Evolutionary conservation across 1,140 invertebrate genomes (phyloP), one percentile per base, ranked within the genome.

Genomic region (Trichonephila clavata): DNA sequence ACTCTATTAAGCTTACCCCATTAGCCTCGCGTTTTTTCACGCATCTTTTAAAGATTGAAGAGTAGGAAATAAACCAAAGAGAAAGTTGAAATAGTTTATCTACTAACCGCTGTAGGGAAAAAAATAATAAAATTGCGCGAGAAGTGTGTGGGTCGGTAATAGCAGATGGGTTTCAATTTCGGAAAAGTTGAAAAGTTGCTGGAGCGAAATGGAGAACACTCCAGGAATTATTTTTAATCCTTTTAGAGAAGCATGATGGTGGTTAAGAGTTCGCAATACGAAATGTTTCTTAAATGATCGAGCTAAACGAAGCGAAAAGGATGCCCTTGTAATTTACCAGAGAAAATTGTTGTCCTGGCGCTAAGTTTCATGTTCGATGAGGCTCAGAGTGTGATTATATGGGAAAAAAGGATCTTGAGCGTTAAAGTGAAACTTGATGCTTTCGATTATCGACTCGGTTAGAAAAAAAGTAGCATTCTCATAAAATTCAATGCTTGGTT

Each of bases 141-240:
- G 6, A 77, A 39, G 27, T 77, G 27, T 77, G 71, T 18, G 71
- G 32, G 16, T 77, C 71, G 71, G n/a, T 77, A 77, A 18, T 77
- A 39, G 71, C 71, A 77, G 71, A 4, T 77, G 71, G 27, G 71
- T 32, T 77, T 39, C 71, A 20, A 39, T 77, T 77, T 77, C 71
- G 71, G 80, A 50, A 81, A 81, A 39, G 27, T 81, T 39, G 81
- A 83, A 83, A 83, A 83, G 81, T 83, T 83, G 43, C 81, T 83
- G 81, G 21, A 83, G 81, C 27, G 81, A 83, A 83, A 43, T 83
- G 81, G 57, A 81, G 77, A 81, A 81, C 77, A 81, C 16, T 50
- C 77, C 32, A 81, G 77, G 32, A 83, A 83, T 83, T 83, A 83
- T n/a, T 83, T 83, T 83, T 83, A 83, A 83, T 83, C 81, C 81